Conservation (phyloP, 1,140 invertebrate species). For the Achroia grisella region DNA sequence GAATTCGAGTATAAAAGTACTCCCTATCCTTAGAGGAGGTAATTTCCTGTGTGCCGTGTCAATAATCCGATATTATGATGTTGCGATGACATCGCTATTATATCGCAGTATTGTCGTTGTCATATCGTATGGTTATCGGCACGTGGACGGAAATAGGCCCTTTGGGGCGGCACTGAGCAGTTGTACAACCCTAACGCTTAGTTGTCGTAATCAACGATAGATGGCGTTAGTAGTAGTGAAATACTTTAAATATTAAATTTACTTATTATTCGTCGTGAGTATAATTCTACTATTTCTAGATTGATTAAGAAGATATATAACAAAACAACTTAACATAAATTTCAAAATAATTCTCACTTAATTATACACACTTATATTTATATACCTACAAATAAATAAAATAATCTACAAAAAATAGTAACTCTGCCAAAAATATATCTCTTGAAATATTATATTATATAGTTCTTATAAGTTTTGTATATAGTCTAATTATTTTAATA, state of each 20-base stretch:
- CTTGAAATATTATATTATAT: too few relatives aligned
- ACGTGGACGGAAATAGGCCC: conserved; percentile 61
- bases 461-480: too few relatives aligned
- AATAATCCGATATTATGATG: conserved; percentile 60
- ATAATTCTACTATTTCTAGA: too few relatives aligned
- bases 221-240: conserved; percentile 31
- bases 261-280: conserved; percentile 13
- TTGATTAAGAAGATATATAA: too few relatives aligned
- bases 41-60: conserved; percentile 55
- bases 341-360: too few relatives aligned
- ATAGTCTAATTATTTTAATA: too few relatives aligned
- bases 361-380: too few relatives aligned
- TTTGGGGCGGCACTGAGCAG: conserved; percentile 10
- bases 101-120: conserved; percentile 36
- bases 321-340: too few relatives aligned
- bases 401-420: too few relatives aligned
- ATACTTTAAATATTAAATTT: conserved; percentile 16
- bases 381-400: too few relatives aligned
- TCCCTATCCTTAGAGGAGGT: conserved; percentile 12
- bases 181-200: conserved; percentile 15
- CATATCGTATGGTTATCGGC: conserved; percentile 43
- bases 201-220: conserved; percentile 12
- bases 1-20: neutral
- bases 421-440: too few relatives aligned
- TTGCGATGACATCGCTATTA: conserved; percentile 42